A percentile compares a stretch with the other conserved stretches of the same genome.
These are phyloP conservation scores for Trinorchestia longiramus DNA, from an alignment of 1,140 invertebrate genomes.

Conservation along the genomic window DNA sequence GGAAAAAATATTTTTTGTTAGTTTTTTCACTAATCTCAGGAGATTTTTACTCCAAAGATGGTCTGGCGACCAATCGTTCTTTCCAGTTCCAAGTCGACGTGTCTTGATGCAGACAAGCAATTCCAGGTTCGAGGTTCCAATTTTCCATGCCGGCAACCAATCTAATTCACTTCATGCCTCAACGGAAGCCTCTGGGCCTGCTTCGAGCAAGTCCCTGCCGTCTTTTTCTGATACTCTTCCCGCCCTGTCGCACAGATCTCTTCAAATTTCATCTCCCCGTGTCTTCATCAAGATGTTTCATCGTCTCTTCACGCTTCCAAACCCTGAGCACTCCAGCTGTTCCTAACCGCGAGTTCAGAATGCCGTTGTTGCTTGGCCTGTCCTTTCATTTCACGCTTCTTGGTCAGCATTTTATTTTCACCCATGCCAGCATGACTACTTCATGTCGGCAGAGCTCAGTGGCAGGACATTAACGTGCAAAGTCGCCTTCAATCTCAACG, in stretches of 20 bases:
- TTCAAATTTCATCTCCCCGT: neutral
- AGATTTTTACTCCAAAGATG: neutral
- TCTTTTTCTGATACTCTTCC: neutral
- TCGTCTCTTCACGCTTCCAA: neutral
- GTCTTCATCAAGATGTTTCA: neutral
- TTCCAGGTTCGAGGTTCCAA: conserved; percentile 50
- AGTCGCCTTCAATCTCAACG: neutral
- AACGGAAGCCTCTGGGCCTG: conserved; percentile 14
- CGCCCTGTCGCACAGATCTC: neutral
- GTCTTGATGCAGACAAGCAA: conserved; percentile 51
- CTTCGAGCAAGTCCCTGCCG: neutral
- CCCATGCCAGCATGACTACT: neutral
- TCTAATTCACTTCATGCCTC: conserved; percentile 53
- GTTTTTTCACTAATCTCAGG: neutral
- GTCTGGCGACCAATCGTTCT: neutral
- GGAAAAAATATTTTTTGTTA: neutral
- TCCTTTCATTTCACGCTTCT: neutral
- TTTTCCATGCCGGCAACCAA: conserved; percentile 51
- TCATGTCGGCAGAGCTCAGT: neutral
- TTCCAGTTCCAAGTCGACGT: conserved; percentile 38
- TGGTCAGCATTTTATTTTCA: neutral
- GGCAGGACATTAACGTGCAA: neutral
- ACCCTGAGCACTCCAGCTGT: neutral
- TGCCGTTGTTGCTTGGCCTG: neutral
- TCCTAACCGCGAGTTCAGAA: neutral